Conservation (phyloP, 2,888 invertebrate genomes). For the Melanchra persicariae region DNA sequence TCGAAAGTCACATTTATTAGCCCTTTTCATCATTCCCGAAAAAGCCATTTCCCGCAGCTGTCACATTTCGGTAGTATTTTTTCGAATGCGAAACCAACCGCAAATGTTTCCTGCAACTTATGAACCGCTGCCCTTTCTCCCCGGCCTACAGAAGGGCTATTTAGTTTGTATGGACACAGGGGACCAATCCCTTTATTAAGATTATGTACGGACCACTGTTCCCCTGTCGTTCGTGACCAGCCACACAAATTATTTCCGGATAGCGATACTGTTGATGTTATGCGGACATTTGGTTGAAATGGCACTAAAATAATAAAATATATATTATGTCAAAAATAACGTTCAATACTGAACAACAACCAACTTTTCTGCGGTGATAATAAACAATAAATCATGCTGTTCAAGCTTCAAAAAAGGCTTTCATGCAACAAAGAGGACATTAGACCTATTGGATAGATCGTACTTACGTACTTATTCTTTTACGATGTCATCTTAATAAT, state of each 20-base stretch:
- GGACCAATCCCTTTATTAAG: conserved; percentile 68
- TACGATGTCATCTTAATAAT: too few relatives aligned
- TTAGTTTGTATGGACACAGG: conserved; percentile 60
- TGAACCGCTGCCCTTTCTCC: conserved; percentile 40
- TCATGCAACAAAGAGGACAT: neutral
- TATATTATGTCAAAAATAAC: neutral
- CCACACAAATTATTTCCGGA: conserved; percentile 46
- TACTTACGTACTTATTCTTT: too few relatives aligned
- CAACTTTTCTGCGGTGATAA: too few relatives aligned
- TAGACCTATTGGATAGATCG: too few relatives aligned
- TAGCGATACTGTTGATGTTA: conserved; percentile 21
- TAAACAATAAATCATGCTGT: too few relatives aligned
- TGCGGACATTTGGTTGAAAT: conserved; percentile 8
- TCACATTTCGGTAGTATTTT: conserved; percentile 43
- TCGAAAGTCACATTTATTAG: conserved; percentile 20
- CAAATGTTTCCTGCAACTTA: conserved; percentile 58
- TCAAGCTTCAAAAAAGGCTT: neutral
- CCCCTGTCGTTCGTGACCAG: conserved; percentile 52
- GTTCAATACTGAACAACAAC: too few relatives aligned
- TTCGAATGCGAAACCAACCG: conserved; percentile 46
- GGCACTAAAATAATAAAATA: conserved; percentile 1
- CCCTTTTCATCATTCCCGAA: conserved; percentile 16
- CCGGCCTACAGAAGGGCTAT: conserved; percentile 48
- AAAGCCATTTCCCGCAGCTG: conserved; percentile 60
- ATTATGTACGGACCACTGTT: conserved; percentile 56